phyloP scores from a whole-genome alignment of 2,888 invertebrate species.

The Lordiphosa andalusiaca region DNA sequence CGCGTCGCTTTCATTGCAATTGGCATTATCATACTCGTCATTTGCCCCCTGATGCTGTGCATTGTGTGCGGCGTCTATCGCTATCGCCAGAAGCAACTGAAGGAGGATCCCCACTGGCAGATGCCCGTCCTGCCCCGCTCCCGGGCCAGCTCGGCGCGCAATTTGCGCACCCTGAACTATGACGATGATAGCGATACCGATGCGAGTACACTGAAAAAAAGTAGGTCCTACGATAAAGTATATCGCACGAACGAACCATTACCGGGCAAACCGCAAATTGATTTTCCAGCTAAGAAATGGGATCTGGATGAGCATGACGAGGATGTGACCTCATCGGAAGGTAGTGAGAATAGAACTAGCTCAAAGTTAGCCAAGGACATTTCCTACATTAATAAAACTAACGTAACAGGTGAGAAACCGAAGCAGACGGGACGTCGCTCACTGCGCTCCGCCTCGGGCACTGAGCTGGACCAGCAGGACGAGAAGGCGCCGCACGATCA shows the following conservation, averaged over 20 bases:
- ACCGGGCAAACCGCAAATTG: conserved; percentile 85
- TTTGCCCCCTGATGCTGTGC: conserved; percentile 84
- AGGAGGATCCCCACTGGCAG: conserved; percentile 83
- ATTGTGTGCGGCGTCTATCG: conserved; percentile 84
- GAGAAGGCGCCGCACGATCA: conserved; percentile 23
- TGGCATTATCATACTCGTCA: conserved; percentile 86
- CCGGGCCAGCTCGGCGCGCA: conserved; percentile 83
- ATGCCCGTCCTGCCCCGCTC: conserved; percentile 83
- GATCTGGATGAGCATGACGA: conserved; percentile 86
- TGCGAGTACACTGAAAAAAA: conserved; percentile 83
- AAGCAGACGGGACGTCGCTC: conserved; percentile 83
- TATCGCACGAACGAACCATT: conserved; percentile 93
- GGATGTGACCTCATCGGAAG: conserved; percentile 84
- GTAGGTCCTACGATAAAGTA: conserved; percentile 88
- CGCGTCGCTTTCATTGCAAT: conserved; percentile 87
- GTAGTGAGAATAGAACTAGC: conserved; percentile 83
- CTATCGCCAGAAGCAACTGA: conserved; percentile 83
- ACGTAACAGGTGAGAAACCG: conserved; percentile 81
- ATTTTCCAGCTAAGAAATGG: conserved; percentile 91
- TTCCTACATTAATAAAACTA: conserved; percentile 81
- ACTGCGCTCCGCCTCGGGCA: conserved; percentile 81
- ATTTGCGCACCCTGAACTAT: conserved; percentile 80
- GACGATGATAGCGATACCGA: conserved; percentile 82
- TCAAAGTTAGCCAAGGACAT: conserved; percentile 84
- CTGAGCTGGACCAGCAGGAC: conserved; percentile 66